Evolutionary conservation across 2,888 invertebrate species (phyloP).

Genomic region (Ditula angustiorana): DNA sequence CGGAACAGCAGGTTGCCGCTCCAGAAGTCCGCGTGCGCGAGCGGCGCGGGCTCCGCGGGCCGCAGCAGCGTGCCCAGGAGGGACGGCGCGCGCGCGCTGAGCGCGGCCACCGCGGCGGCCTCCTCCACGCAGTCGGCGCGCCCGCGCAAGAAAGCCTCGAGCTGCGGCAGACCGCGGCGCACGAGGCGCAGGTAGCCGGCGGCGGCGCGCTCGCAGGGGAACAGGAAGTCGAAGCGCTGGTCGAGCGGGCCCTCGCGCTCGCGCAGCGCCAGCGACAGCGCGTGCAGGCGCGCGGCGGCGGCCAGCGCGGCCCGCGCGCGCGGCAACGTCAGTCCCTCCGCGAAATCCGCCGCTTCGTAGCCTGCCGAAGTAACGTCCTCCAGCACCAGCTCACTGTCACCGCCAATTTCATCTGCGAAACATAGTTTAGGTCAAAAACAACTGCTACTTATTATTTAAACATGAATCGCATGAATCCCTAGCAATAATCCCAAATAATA

Average conservation of each 20-base stretch:
- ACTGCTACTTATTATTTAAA: no score
- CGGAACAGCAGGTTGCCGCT: constrained; percentile 91
- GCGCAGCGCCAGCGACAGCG: constrained; percentile 87
- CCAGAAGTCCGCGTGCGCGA: constrained; percentile 95
- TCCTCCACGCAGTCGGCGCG: constrained; percentile 87
- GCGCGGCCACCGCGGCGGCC: constrained; percentile 86
- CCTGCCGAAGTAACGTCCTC: constrained; percentile 90
- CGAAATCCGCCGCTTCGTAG: constrained; percentile 88
- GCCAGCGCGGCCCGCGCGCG: constrained; percentile 89
- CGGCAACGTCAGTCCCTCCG: constrained; percentile 87
- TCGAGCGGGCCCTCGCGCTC: constrained; percentile 79
- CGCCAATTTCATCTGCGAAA: constrained; percentile 77
- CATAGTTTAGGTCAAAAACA: background rate
- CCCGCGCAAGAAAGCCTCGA: constrained; percentile 89
- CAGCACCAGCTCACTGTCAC: constrained; percentile 88
- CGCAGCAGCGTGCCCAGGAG: constrained; percentile 89
- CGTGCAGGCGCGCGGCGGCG: constrained; percentile 90
- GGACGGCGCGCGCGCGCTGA: constrained; percentile 89
- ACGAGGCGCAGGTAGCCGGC: constrained; percentile 92
- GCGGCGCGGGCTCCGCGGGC: constrained; percentile 90
- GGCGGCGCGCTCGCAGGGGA: constrained; percentile 91
- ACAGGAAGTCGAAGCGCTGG: constrained; percentile 87
- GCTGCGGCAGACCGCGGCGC: constrained; percentile 90
- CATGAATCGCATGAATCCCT: no score
- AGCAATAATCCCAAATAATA: no score